Percentiles rank a stretch among this genome's conserved stretches.
These are phyloP conservation scores for Antennarius striatus DNA, from an alignment of 2,113 vertebrate genomes.

Conservation along the genomic window DNA sequence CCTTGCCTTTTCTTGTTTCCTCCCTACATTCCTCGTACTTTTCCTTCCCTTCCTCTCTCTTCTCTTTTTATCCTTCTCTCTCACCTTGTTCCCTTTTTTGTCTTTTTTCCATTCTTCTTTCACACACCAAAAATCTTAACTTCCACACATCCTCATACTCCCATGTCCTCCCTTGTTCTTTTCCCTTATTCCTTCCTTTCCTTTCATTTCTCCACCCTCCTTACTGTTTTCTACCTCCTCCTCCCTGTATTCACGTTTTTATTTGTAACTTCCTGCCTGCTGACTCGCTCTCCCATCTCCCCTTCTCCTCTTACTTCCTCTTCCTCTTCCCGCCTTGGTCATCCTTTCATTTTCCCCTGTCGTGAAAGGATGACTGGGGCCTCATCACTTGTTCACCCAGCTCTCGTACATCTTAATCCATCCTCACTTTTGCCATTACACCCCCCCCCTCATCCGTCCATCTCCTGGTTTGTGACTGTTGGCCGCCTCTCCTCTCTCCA, in stretches of 20 bases:
- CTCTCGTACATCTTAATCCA: no score
- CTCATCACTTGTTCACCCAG: not conserved
- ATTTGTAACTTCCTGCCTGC: not conserved
- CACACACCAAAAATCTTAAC: no score
- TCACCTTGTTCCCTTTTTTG: not conserved
- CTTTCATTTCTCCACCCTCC: not conserved
- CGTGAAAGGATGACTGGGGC: no score
- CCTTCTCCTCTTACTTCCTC: not conserved
- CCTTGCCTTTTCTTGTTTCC: slow-evolving; percentile 2
- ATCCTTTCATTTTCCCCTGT: not conserved
- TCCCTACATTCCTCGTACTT: not conserved
- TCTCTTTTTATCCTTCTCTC: not conserved
- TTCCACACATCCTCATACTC: not conserved
- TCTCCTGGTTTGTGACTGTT: slow-evolving; percentile 34
- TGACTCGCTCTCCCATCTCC: not conserved
- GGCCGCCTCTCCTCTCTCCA: slow-evolving; percentile 38
- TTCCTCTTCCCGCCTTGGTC: not conserved
- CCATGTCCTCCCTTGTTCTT: not conserved
- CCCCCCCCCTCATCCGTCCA: not conserved
- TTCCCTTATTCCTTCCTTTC: not conserved
- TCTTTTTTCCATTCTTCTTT: no score
- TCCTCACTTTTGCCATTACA: not conserved
- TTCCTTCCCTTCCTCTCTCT: not conserved
- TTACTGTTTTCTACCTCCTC: no score
- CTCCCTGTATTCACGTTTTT: no score